Evolutionary conservation across 2,888 invertebrate species (phyloP), one percentile per base, ranked within the genome.

Genomic region (Eristalis intricaria): DNA sequence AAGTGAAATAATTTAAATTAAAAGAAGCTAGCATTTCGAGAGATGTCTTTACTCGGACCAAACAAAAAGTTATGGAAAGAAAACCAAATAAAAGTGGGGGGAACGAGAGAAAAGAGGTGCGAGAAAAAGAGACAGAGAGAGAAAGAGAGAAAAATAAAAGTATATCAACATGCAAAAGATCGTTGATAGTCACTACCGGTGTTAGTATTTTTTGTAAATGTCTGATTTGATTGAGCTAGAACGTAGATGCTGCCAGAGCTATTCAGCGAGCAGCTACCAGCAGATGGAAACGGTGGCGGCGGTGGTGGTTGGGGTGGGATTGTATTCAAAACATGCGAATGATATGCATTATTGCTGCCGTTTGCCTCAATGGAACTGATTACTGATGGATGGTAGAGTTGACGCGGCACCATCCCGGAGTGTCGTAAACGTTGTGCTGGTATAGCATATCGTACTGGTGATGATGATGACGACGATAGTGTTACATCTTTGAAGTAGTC

Each of bases 191-290:
- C 64, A 56, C 75, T 85, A 84, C 85, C 77, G 40, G 77, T 81
- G 79, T 81, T 88, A 68, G 81, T 80, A 81, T 78, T 84, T 75
- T 81, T 70, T 29, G 68, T 70, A 11, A 43, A 75, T 19, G 58
- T 66, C 66, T 38, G 63, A 69, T 73, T 73, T 1, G 64, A 73
- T 40, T 81, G 63, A 40, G 38, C 29, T 11, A 60, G 63, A n/a
- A 68, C 50, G 58, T 50, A 29, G 15, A 63, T 74, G n/a, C n/a
- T 73, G 19, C 40, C 56, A 26, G 73, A 43, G 19, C 8, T 58
- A 29, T 13, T 65, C 22, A 56, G 70, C 4, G 43, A 15, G 65
- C n/a, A 26, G 60, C 23, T 68, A 65, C 15, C 40, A 13, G 69
- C 56, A 40, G 68, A 35, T 56, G 68, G 76, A 38, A 78, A 61